Conservation (phyloP, 1,140 invertebrate species). For the Panulirus ornatus region DNA sequence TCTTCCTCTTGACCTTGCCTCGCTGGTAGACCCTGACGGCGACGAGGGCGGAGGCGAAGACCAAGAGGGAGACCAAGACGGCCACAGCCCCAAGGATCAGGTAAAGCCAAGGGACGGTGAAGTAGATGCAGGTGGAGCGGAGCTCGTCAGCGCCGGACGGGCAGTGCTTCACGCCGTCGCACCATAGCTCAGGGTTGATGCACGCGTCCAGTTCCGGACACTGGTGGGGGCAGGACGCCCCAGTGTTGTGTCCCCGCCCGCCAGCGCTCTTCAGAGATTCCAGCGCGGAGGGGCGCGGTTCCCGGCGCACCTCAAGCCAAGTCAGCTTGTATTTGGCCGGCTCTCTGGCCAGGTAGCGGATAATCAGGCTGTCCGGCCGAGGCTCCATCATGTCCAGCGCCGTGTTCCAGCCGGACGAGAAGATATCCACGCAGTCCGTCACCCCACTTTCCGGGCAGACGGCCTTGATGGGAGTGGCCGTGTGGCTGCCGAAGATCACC, state of each 20-base stretch:
- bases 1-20: conserved; percentile 82
- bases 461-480: conserved; percentile 57
- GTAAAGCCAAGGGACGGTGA: conserved; percentile 84
- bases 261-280: conserved; percentile 76
- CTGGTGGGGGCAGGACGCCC: conserved; percentile 56
- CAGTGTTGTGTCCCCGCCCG: conserved; percentile 27
- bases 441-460: conserved; percentile 60
- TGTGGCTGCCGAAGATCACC: conserved; percentile 55
- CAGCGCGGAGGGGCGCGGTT: conserved; percentile 81
- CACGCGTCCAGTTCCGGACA: conserved; percentile 79
- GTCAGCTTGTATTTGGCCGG: conserved; percentile 85
- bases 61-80: conserved; percentile 79
- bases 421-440: conserved; percentile 78
- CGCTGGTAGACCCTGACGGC: conserved; percentile 84
- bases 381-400: conserved; percentile 78
- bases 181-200: conserved; percentile 81
- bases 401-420: conserved; percentile 64
- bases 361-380: conserved; percentile 84
- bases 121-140: conserved; percentile 82
- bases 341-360: conserved; percentile 85
- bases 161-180: conserved; percentile 78
- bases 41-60: conserved; percentile 82
- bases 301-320: conserved; percentile 88
- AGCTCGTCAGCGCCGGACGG: conserved; percentile 77
- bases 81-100: conserved; percentile 82